Percentiles rank a stretch among this genome's conserved stretches.
Evolutionary conservation across 2,113 vertebrate genomes (phyloP).

Genomic region (Litocranius walleri): DNA sequence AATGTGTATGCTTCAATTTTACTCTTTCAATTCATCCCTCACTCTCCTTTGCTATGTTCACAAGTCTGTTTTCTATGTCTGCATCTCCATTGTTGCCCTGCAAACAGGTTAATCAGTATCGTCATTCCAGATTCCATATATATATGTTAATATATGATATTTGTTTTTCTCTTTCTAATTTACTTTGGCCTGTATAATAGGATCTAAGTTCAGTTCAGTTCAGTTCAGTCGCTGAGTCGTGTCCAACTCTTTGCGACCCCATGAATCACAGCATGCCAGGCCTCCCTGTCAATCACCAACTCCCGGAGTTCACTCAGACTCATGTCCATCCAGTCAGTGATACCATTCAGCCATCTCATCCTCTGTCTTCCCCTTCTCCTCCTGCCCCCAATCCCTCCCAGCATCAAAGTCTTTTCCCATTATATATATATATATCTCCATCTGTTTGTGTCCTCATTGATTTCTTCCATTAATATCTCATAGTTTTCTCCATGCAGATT

Average conservation of each 20-base stretch:
- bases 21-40: neutral
- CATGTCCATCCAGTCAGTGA: no score
- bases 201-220: neutral
- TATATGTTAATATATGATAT: neutral
- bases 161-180: neutral
- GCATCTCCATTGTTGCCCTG: neutral
- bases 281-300: no score
- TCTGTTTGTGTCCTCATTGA: neutral
- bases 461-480: neutral
- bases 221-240: no score
- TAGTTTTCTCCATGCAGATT: neutral
- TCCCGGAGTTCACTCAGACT: no score
- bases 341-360: no score
- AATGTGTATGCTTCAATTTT: neutral
- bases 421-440: neutral
- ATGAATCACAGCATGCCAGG: no score
- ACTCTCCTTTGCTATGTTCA: neutral
- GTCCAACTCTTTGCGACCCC: no score
- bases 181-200: neutral
- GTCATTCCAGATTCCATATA: neutral
- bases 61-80: neutral
- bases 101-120: neutral
- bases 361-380: no score
- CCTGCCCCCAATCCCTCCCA: no score
- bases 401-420: no score